These are phyloP conservation scores for Drosophila kanapiae DNA, from an alignment of 1,140 invertebrate species.

Conservation along the genomic window DNA sequence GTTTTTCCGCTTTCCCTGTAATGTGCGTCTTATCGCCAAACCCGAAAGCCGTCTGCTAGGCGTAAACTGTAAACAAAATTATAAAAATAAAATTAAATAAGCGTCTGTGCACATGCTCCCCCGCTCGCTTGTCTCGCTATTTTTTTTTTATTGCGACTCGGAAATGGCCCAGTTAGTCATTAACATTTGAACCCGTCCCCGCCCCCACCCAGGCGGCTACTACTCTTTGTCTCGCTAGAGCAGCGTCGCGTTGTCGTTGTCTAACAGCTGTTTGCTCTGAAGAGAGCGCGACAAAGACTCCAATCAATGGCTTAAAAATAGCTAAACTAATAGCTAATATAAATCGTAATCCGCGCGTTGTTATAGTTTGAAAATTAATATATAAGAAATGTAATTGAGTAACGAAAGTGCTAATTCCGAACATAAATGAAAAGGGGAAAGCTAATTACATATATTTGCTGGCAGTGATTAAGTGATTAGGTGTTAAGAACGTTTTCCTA, in stretches of 20 bases:
- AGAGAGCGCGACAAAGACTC: not conserved
- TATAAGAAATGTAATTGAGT: not conserved
- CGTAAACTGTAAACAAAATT: constrained; percentile 75
- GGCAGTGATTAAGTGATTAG: not conserved
- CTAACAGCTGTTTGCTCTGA: constrained; percentile 48
- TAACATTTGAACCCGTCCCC: constrained; percentile 64
- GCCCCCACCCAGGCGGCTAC: constrained; percentile 7
- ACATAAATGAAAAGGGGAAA: not conserved
- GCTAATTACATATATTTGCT: not conserved
- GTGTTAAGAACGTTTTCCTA: too few relatives aligned
- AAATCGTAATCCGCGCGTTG: not conserved
- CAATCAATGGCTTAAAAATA: constrained; percentile 12
- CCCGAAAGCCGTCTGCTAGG: constrained; percentile 47
- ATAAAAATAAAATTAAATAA: constrained; percentile 62
- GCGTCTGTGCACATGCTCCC: constrained; percentile 30
- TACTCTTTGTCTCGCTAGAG: constrained; percentile 2
- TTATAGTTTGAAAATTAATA: not conserved
- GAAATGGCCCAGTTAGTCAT: constrained; percentile 69
- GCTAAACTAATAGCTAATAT: not conserved
- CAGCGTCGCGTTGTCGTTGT: constrained; percentile 37
- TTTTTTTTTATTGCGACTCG: constrained; percentile 74
- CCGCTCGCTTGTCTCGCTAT: constrained; percentile 9
- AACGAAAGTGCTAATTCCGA: not conserved
- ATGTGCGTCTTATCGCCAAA: constrained; percentile 52
- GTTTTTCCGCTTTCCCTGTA: constrained; percentile 41